Evolutionary conservation across 1,140 invertebrate species (phyloP).

Genomic region (Cepaea nemoralis): DNA sequence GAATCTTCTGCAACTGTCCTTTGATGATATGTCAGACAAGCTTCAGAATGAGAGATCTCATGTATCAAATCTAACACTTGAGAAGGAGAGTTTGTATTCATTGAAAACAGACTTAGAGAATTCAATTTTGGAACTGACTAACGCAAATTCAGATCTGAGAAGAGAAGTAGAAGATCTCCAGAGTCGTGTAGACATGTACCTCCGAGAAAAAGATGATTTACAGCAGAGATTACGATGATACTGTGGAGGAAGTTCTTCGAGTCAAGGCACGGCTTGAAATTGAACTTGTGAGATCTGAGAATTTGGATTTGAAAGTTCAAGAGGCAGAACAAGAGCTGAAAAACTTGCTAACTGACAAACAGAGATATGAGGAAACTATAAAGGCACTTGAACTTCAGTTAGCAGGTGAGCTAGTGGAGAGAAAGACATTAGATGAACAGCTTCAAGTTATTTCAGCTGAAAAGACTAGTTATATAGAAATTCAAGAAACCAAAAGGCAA

Average conservation of each 20-base stretch:
- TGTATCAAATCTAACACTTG: background rate
- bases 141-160: background rate
- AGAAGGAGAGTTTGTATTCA: slow-evolving; percentile 12
- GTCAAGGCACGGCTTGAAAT: background rate
- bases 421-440: background rate
- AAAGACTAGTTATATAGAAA: background rate
- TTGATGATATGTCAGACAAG: slow-evolving; percentile 6
- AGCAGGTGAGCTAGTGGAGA: background rate
- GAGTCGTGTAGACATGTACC: slow-evolving; percentile 38
- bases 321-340: background rate
- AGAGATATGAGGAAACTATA: slow-evolving; percentile 1
- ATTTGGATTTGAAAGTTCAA: background rate
- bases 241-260: background rate
- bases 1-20: background rate
- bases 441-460: background rate
- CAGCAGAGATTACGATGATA: slow-evolving; percentile 11
- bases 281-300: slow-evolving; percentile 4
- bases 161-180: slow-evolving; percentile 36
- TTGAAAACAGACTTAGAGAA: background rate
- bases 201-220: slow-evolving; percentile 18
- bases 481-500: background rate
- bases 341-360: background rate
- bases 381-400: background rate
- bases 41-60: slow-evolving; percentile 6
- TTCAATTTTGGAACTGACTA: background rate